These are phyloP conservation scores for Mesorhabditis belari DNA, from an alignment of 2,888 invertebrate species.

Conservation along the genomic window DNA sequence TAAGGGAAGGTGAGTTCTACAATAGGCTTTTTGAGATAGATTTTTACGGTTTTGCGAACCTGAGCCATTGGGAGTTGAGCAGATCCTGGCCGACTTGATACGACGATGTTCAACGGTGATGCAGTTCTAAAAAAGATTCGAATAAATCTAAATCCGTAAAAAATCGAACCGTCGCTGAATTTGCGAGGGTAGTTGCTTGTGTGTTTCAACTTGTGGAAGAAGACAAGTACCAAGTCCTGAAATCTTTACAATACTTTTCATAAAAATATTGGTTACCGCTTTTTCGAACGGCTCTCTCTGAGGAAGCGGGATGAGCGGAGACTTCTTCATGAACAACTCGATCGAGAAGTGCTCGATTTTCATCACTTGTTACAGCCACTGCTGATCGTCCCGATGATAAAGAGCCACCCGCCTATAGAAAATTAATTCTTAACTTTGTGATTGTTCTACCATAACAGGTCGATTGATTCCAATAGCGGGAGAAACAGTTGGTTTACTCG, in stretches of 20 bases:
- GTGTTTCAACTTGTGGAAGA: not conserved
- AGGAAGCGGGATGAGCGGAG: not conserved
- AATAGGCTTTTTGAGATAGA: too few relatives aligned
- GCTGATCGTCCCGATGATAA: not conserved
- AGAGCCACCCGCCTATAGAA: not conserved
- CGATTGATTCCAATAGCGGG: not conserved
- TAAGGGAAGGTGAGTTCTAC: too few relatives aligned
- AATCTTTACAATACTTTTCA: too few relatives aligned
- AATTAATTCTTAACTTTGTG: not conserved
- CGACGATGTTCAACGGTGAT: too few relatives aligned
- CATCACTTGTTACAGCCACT: not conserved
- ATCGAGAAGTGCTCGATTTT: not conserved
- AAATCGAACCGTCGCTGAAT: not conserved
- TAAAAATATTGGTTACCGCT: not conserved
- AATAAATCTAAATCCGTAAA: too few relatives aligned
- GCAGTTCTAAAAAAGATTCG: too few relatives aligned
- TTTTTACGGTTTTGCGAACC: too few relatives aligned
- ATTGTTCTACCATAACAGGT: not conserved
- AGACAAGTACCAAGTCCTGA: not conserved
- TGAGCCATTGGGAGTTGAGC: too few relatives aligned
- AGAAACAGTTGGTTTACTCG: too few relatives aligned
- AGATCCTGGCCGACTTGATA: too few relatives aligned
- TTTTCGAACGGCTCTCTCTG: too few relatives aligned
- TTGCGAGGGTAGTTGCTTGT: not conserved
- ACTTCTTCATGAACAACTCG: not conserved